phyloP scores from a whole-genome alignment of 2,113 vertebrate species.

The Falco punctatus region DNA sequence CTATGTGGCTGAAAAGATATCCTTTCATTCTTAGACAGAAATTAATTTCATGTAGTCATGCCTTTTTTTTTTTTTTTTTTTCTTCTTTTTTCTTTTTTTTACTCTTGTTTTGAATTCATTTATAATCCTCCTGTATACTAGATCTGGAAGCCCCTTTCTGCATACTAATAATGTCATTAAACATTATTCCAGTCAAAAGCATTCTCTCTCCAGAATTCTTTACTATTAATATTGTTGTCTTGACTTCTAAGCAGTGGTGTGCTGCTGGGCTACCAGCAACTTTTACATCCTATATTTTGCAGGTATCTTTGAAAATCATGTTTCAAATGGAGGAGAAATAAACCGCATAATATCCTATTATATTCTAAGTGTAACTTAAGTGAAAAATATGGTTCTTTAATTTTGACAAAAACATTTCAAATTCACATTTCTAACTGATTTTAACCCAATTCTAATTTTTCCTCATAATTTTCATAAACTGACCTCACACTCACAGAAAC shows the following conservation, averaged over 20 bases:
- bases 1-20: neutral
- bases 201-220: neutral
- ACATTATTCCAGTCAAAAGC: neutral
- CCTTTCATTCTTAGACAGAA: neutral
- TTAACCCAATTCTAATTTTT: neutral
- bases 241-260: neutral
- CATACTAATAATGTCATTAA: neutral
- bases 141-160: neutral
- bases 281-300: neutral
- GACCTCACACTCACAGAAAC: neutral
- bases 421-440: neutral
- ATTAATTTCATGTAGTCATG: neutral
- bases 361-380: neutral
- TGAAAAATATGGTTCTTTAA: neutral
- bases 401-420: neutral
- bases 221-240: neutral
- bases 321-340: neutral
- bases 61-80: neutral
- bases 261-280: neutral
- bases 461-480: neutral
- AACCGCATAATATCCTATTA: neutral
- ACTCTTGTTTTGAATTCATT: neutral
- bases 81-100: neutral
- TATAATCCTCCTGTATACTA: neutral
- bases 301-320: neutral